Conservation (phyloP, 1,140 invertebrate species). For the Rhyzopertha dominica region DNA sequence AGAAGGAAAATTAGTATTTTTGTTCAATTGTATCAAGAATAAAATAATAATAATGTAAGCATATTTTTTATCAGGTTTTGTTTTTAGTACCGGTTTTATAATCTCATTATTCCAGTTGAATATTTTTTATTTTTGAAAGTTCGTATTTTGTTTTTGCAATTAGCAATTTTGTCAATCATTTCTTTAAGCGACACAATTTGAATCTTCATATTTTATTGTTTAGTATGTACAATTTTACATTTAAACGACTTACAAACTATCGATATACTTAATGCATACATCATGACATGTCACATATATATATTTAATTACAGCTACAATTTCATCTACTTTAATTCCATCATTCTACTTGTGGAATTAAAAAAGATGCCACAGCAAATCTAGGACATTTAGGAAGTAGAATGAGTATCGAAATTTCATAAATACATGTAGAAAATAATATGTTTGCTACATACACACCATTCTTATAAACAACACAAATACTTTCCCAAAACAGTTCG, state of each 20-base stretch:
- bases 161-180: too few species aligned
- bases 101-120: too few species aligned
- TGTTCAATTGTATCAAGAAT: too few species aligned
- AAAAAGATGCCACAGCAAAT: too few species aligned
- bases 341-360: too few species aligned
- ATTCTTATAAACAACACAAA: slow-evolving; percentile 3
- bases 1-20: too few species aligned
- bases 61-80: too few species aligned
- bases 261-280: slow-evolving; percentile 7
- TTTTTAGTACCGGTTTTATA: too few species aligned
- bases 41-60: too few species aligned
- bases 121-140: too few species aligned
- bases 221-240: slow-evolving; percentile 12
- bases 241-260: slow-evolving; percentile 7
- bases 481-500: background rate
- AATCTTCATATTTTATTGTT: slow-evolving; percentile 7
- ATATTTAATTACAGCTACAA: background rate
- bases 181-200: too few species aligned
- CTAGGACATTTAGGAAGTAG: slow-evolving; percentile 14
- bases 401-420: slow-evolving; percentile 8
- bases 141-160: too few species aligned
- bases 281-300: slow-evolving; percentile 6
- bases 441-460: slow-evolving; percentile 10
- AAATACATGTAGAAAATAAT: slow-evolving; percentile 16
- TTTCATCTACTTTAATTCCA: slow-evolving; percentile 2